These are phyloP conservation scores for Nomada ferruginata DNA, from an alignment of 2,888 invertebrate genomes.

Conservation along the genomic window DNA sequence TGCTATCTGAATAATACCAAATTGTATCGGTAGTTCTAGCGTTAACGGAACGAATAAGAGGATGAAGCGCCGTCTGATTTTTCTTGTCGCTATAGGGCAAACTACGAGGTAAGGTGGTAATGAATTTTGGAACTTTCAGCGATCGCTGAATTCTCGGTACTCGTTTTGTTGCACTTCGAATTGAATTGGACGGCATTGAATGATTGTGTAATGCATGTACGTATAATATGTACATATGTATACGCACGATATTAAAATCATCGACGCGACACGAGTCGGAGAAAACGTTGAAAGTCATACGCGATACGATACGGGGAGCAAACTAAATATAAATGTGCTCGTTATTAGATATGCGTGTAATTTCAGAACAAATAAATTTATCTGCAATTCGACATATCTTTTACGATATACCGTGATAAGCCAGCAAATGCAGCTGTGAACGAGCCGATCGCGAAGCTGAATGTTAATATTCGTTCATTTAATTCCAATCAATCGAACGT, in stretches of 20 bases:
- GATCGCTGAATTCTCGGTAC: too few species aligned
- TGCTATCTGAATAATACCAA: too few species aligned
- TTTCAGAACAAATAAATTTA: slow-evolving; percentile 57
- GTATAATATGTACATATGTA: background rate
- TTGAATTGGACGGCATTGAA: too few species aligned
- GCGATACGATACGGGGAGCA: slow-evolving; percentile 47
- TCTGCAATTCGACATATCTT: slow-evolving; percentile 30
- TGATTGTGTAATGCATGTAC: too few species aligned
- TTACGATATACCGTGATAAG: slow-evolving; percentile 47
- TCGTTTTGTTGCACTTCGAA: too few species aligned
- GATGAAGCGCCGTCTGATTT: too few species aligned
- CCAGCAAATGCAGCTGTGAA: slow-evolving; percentile 10
- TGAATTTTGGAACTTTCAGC: too few species aligned
- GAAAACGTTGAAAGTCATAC: slow-evolving; percentile 38
- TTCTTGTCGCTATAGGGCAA: too few species aligned
- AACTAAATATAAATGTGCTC: slow-evolving; percentile 47
- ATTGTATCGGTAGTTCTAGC: too few species aligned
- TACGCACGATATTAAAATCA: background rate
- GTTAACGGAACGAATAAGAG: too few species aligned
- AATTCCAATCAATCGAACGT: background rate
- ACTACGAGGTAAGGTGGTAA: too few species aligned
- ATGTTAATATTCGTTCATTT: background rate
- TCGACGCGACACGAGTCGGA: slow-evolving; percentile 11
- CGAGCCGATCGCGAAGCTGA: slow-evolving; percentile 10
- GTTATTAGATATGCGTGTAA: slow-evolving; percentile 49